Evolutionary conservation across 2,888 invertebrate species (phyloP).

Genomic region (Agapetus fuscipes): DNA sequence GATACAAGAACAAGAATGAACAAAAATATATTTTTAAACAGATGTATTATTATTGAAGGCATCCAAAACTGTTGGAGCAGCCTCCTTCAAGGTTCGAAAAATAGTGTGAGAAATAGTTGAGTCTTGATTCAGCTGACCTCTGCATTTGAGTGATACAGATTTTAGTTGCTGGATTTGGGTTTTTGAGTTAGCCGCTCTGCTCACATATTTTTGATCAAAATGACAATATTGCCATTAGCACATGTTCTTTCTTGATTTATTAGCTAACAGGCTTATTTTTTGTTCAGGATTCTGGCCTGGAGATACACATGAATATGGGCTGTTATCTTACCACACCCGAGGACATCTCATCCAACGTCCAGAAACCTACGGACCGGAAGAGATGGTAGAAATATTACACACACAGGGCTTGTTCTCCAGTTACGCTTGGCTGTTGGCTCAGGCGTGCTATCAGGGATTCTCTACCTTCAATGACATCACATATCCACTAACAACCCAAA

Average conservation of each 20-base stretch:
- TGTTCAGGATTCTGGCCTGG: slow-evolving; percentile 85
- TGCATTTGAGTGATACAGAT: neutral
- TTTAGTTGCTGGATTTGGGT: neutral
- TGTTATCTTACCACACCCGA: slow-evolving; percentile 62
- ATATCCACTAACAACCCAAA: slow-evolving; percentile 85
- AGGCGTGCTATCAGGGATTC: slow-evolving; percentile 81
- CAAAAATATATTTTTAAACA: no score
- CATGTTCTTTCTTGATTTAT: slow-evolving; percentile 7
- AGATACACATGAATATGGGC: slow-evolving; percentile 64
- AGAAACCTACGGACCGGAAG: slow-evolving; percentile 40
- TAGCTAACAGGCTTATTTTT: no score
- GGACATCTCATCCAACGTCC: slow-evolving; percentile 47
- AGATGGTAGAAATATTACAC: slow-evolving; percentile 55
- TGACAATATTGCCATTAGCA: no score
- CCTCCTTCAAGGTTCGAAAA: no score
- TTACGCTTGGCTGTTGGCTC: slow-evolving; percentile 69
- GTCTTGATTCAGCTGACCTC: no score
- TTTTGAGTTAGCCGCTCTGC: neutral
- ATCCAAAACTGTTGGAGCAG: no score
- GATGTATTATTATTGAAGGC: no score
- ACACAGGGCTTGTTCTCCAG: slow-evolving; percentile 69
- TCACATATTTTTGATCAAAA: neutral
- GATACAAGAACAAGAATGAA: no score
- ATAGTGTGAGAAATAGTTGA: no score
- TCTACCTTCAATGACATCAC: slow-evolving; percentile 83